Percentiles rank a stretch among this genome's conserved stretches.
phyloP scores from a whole-genome alignment of 1,140 invertebrate genomes.

The Aphis gossypii region DNA sequence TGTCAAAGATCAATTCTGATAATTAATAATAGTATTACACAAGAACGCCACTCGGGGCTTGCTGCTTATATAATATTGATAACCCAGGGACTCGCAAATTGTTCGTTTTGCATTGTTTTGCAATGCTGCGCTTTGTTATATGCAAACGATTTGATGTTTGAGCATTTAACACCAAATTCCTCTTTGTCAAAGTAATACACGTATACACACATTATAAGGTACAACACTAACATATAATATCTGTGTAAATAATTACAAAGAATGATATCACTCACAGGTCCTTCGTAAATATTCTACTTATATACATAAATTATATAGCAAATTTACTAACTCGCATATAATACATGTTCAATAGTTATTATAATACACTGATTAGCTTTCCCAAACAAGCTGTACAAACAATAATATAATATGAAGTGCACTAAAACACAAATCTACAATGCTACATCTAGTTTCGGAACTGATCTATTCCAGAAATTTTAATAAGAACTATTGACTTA shows the following conservation, averaged over 20 bases:
- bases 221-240: not conserved
- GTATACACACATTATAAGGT: not conserved
- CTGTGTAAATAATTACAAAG: not conserved
- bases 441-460: not conserved
- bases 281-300: not conserved
- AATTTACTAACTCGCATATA: not conserved
- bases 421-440: not conserved
- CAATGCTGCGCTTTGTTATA: not conserved
- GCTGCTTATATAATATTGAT: conserved; percentile 6
- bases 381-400: not conserved
- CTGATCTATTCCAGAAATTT: not conserved
- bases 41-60: not conserved
- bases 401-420: not conserved
- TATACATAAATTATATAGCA: not conserved
- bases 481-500: not conserved
- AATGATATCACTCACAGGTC: not conserved
- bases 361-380: not conserved
- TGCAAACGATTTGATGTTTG: not conserved
- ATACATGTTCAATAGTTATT: not conserved
- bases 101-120: not conserved
- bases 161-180: not conserved
- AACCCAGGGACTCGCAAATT: not conserved
- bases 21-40: not conserved
- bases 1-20: not conserved
- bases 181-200: not conserved